phyloP scores from a whole-genome alignment of 1,140 invertebrate genomes.

The Zaprionus vittiger region DNA sequence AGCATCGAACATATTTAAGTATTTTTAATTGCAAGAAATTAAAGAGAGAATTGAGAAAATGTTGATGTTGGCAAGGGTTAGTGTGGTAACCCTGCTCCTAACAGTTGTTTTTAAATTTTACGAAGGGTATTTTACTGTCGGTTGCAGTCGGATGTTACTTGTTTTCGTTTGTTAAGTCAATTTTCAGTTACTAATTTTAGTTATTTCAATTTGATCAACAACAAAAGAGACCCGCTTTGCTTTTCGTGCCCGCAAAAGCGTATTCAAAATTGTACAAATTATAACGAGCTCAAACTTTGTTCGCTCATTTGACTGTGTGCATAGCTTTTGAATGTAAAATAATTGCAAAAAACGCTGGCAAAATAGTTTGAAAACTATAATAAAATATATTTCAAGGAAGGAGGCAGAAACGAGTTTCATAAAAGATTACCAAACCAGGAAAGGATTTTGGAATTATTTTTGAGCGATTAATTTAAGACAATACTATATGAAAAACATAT shows the following conservation, averaged over 20 bases:
- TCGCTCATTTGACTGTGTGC: slow-evolving; percentile 20
- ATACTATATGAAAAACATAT: not conserved
- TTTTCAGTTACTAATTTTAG: slow-evolving; percentile 13
- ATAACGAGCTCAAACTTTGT: slow-evolving; percentile 31
- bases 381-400: slow-evolving; percentile 39
- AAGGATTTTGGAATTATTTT: not conserved
- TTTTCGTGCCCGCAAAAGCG: slow-evolving; percentile 7
- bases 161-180: not conserved
- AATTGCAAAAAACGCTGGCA: slow-evolving; percentile 18
- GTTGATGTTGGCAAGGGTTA: too few species aligned
- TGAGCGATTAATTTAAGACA: not conserved
- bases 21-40: too few species aligned
- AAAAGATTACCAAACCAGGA: not conserved
- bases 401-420: slow-evolving; percentile 21
- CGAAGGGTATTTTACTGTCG: too few species aligned
- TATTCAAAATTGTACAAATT: slow-evolving; percentile 47
- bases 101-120: too few species aligned
- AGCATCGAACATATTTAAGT: too few species aligned
- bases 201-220: slow-evolving; percentile 3
- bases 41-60: too few species aligned
- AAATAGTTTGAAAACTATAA: slow-evolving; percentile 31
- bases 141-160: too few species aligned
- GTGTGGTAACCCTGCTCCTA: too few species aligned
- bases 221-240: not conserved
- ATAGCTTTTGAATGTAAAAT: slow-evolving; percentile 33